phyloP scores from a whole-genome alignment of 2,113 vertebrate species.

The Syngnathoides biaculeatus region DNA sequence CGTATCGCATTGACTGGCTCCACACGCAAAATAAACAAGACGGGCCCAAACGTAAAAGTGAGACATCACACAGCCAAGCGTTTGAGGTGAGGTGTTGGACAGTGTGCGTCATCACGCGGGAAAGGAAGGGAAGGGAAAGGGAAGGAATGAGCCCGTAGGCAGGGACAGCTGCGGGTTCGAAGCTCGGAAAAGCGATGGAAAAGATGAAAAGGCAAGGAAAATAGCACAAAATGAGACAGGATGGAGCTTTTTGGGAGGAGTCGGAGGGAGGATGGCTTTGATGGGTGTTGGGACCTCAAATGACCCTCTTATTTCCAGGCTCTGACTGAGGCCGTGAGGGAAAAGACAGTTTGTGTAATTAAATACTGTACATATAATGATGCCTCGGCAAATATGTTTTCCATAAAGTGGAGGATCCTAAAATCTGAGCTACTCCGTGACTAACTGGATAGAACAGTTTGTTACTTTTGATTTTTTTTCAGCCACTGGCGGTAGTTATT shows the following conservation, averaged over 20 bases:
- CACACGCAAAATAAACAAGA: slow-evolving; percentile 8
- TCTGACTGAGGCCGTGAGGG: slow-evolving; percentile 27
- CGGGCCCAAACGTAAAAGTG: slow-evolving; percentile 17
- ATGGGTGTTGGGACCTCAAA: slow-evolving; percentile 43
- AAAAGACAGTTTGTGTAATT: neutral
- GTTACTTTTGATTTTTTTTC: neutral
- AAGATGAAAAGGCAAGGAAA: slow-evolving; percentile 71
- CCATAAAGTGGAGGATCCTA: neutral
- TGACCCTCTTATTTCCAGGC: slow-evolving; percentile 28
- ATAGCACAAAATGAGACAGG: slow-evolving; percentile 65
- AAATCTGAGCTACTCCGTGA: neutral
- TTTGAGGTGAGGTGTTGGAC: slow-evolving; percentile 65
- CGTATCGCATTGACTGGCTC: neutral
- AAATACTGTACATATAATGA: neutral
- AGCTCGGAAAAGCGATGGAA: slow-evolving; percentile 63
- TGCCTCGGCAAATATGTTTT: neutral
- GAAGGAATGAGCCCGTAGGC: slow-evolving; percentile 74
- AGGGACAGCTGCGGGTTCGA: slow-evolving; percentile 64
- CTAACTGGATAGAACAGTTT: neutral
- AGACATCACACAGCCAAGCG: slow-evolving; percentile 21
- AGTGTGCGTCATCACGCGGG: slow-evolving; percentile 54
- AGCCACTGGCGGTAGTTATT: no score
- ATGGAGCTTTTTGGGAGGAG: slow-evolving; percentile 56
- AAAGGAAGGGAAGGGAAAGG: slow-evolving; percentile 54
- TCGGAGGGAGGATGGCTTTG: slow-evolving; percentile 47